Evolutionary conservation across 1,140 invertebrate genomes (phyloP).

Genomic region (Dendrolimus punctatus): DNA sequence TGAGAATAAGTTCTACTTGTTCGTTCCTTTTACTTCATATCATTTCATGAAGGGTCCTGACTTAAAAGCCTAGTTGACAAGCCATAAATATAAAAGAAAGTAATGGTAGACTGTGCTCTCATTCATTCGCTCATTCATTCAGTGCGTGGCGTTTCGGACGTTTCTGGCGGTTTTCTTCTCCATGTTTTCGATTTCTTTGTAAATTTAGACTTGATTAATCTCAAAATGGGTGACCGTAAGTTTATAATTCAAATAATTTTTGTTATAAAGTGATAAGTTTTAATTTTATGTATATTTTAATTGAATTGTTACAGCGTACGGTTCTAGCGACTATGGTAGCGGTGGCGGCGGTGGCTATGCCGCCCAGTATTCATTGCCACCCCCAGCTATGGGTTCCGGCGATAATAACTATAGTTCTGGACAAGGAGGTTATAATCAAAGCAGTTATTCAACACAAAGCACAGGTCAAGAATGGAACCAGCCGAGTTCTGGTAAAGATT

Average conservation of each 20-base stretch:
- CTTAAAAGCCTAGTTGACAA: no score
- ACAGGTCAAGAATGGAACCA: conserved; percentile 46
- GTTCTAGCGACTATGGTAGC: conserved; percentile 41
- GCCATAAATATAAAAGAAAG: no score
- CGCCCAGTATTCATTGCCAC: conserved; percentile 56
- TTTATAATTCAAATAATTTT: conserved; percentile 5
- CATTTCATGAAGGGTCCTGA: no score
- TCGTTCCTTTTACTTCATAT: no score
- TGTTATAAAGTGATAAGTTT: neutral
- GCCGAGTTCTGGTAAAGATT: conserved; percentile 40
- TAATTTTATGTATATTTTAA: neutral
- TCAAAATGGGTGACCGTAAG: conserved; percentile 54
- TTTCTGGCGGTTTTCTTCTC: neutral
- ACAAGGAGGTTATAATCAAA: conserved; percentile 45
- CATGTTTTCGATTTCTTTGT: neutral
- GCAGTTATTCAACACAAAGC: conserved; percentile 38
- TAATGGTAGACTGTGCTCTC: no score
- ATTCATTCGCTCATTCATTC: no score
- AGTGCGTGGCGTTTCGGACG: no score
- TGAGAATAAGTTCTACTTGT: no score
- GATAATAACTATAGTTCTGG: conserved; percentile 42
- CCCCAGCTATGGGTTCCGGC: conserved; percentile 39
- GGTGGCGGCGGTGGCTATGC: conserved; percentile 48
- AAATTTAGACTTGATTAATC: neutral
- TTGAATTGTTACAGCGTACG: conserved; percentile 32